Evolutionary conservation across 2,888 invertebrate species (phyloP).

Genomic region (Catocala nupta): DNA sequence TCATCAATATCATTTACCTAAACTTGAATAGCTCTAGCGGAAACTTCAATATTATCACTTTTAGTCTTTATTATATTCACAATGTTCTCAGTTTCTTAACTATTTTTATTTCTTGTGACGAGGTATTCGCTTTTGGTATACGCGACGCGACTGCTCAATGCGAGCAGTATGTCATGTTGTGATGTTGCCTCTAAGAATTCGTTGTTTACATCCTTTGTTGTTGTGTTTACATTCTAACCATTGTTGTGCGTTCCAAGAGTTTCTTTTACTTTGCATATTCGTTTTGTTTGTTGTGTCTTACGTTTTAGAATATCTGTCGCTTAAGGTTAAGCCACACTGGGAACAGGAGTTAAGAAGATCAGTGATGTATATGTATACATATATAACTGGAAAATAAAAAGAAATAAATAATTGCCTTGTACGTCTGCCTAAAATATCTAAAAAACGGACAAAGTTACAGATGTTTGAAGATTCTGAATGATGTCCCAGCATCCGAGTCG

Average conservation of each 20-base stretch:
- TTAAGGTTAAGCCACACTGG: no score
- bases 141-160: slow-evolving; percentile 28
- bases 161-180: slow-evolving; percentile 15
- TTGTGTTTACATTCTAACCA: slow-evolving; percentile 51
- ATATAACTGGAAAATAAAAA: no score
- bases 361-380: no score
- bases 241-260: slow-evolving; percentile 61
- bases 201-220: slow-evolving; percentile 56
- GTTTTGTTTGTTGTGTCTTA: no score
- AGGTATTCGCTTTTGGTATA: slow-evolving; percentile 24
- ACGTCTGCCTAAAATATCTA: no score
- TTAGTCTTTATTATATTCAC: background rate
- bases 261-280: slow-evolving; percentile 15
- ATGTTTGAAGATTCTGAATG: no score
- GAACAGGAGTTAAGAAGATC: no score
- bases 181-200: slow-evolving; percentile 51
- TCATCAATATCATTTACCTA: background rate
- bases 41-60: background rate
- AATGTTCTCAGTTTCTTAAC: background rate
- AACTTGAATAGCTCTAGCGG: background rate
- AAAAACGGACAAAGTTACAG: no score
- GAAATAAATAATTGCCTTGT: no score
- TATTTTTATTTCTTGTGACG: slow-evolving; percentile 3
- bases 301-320: no score
- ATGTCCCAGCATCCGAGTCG: no score